Percentiles rank a stretch among this genome's conserved stretches.
phyloP scores from a whole-genome alignment of 2,113 vertebrate genomes.

The Regulus satrapa region DNA sequence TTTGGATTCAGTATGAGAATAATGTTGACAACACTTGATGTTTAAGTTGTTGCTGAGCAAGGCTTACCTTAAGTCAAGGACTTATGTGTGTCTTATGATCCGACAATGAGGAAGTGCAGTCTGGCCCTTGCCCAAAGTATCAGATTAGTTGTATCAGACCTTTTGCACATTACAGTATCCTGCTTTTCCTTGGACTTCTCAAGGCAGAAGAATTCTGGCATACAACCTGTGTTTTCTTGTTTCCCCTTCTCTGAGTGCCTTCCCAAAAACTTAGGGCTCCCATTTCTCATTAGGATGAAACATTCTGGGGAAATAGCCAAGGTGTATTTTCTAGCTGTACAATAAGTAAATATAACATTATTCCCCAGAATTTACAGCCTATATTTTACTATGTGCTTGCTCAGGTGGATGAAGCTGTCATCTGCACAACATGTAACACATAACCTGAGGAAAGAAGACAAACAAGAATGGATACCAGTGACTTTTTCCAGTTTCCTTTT shows the following conservation, averaged over 20 bases:
- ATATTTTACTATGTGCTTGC: background rate
- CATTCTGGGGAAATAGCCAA: background rate
- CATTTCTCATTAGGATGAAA: background rate
- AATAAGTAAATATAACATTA: background rate
- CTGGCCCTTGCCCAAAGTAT: background rate
- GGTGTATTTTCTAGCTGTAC: background rate
- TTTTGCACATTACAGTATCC: background rate
- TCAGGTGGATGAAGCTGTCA: background rate
- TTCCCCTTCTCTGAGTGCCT: background rate
- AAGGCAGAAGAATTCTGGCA: background rate
- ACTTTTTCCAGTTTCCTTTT: background rate
- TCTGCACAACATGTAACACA: rapidly evolving
- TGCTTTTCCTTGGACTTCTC: background rate
- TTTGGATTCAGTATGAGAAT: background rate
- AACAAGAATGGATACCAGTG: background rate
- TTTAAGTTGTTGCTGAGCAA: background rate
- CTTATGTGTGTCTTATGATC: background rate
- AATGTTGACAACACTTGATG: background rate
- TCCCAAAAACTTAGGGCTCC: background rate
- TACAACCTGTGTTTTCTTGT: background rate
- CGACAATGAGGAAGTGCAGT: background rate
- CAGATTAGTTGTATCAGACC: background rate
- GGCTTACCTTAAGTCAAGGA: background rate
- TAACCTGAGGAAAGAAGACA: background rate
- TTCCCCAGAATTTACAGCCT: background rate